Conservation (phyloP, 2,888 invertebrate species). For the Euzetes globulus region DNA sequence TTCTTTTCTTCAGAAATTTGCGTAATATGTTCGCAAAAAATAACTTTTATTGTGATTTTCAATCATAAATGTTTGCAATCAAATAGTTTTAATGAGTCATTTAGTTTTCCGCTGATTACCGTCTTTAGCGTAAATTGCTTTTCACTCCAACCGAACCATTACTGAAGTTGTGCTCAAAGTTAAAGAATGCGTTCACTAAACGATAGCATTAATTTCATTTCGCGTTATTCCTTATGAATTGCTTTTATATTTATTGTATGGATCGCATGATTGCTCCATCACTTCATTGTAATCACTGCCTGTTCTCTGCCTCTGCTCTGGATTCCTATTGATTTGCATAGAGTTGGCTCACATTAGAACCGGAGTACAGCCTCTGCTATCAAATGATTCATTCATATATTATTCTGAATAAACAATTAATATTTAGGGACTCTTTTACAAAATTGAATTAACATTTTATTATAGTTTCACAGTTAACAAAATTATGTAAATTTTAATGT, state of each 20-base stretch:
- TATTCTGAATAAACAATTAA: conserved; percentile 14
- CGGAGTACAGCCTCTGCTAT: not conserved
- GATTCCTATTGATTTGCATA: conserved; percentile 14
- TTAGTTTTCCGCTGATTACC: conserved; percentile 18
- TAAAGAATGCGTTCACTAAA: conserved; percentile 27
- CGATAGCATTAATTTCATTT: conserved; percentile 25
- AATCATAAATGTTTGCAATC: not conserved
- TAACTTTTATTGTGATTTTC: not conserved
- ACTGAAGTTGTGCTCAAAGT: not conserved
- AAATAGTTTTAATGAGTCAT: conserved; percentile 30
- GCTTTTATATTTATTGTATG: conserved; percentile 14
- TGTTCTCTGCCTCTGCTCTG: not conserved
- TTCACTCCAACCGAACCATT: not conserved
- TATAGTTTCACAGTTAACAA: not conserved
- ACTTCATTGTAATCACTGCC: not conserved
- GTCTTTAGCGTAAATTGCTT: not conserved
- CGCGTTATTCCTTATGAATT: conserved; percentile 20
- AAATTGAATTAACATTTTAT: not conserved
- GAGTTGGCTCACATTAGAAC: conserved; percentile 27
- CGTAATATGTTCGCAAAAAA: not conserved
- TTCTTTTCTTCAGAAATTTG: not conserved
- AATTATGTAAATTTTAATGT: not conserved
- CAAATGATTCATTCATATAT: conserved; percentile 14
- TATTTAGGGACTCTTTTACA: not conserved
- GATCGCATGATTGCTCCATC: conserved; percentile 25